Percentiles rank a stretch among this genome's conserved stretches.
Evolutionary conservation across 2,113 vertebrate species (phyloP).

Genomic region (Callospermophilus lateralis): DNA sequence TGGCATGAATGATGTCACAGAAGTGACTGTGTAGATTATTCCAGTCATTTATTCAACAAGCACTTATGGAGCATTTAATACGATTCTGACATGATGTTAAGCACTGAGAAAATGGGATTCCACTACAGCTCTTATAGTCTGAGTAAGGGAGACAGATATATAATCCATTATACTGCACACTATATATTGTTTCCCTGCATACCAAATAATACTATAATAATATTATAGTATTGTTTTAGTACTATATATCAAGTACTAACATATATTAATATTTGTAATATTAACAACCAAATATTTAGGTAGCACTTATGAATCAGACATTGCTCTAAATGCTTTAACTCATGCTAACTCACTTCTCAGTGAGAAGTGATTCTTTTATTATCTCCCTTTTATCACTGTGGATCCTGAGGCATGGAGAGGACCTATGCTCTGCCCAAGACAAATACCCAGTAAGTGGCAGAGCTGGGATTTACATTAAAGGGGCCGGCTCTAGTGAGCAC

Average conservation of each 20-base stretch:
- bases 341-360: background rate
- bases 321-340: slow-evolving; percentile 12
- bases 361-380: background rate
- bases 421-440: background rate
- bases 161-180: background rate
- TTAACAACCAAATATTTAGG: slow-evolving; percentile 3
- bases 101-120: background rate
- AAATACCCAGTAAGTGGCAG: background rate
- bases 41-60: background rate
- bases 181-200: no score
- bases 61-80: background rate
- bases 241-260: background rate
- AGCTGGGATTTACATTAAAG: background rate
- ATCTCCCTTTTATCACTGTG: background rate
- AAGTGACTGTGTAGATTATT: background rate
- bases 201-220: no score
- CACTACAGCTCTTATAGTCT: background rate
- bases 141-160: background rate
- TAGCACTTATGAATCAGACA: background rate
- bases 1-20: slow-evolving; percentile 13
- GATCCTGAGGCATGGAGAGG: background rate
- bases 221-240: no score
- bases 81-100: background rate
- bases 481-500: background rate
- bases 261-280: background rate